Conservation (phyloP, 2,797 vertebrate species). For the Pseudochirops corinnae region DNA sequence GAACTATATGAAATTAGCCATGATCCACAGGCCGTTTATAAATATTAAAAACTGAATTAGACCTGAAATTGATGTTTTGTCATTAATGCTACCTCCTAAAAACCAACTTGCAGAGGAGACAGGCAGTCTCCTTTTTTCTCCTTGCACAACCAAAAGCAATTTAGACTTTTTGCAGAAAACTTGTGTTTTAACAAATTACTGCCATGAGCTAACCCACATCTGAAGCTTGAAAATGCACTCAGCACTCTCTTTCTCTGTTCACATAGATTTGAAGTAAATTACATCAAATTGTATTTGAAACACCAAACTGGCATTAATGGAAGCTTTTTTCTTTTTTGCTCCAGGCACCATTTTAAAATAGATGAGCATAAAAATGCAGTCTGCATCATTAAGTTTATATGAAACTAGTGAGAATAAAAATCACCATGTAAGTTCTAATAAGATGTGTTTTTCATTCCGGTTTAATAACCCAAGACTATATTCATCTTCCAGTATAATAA, state of each 20-base stretch:
- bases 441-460: constrained; percentile 92
- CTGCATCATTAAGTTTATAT: constrained; percentile 93
- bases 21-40: constrained; percentile 66
- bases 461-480: constrained; percentile 93
- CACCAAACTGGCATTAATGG: constrained; percentile 92
- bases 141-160: constrained; percentile 74
- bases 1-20: constrained; percentile 63
- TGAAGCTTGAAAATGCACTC: constrained; percentile 85
- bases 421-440: constrained; percentile 92
- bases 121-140: constrained; percentile 46
- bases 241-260: constrained; percentile 88
- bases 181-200: constrained; percentile 84
- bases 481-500: constrained; percentile 90
- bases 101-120: constrained; percentile 42
- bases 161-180: constrained; percentile 75
- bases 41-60: constrained; percentile 64
- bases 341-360: constrained; percentile 92
- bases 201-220: constrained; percentile 85
- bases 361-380: constrained; percentile 91
- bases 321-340: constrained; percentile 86
- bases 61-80: constrained; percentile 53
- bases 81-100: constrained; percentile 30
- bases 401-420: constrained; percentile 93
- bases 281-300: constrained; percentile 92
- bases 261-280: constrained; percentile 91